Conservation (phyloP, 1,140 invertebrate genomes). For the Drosophila burlai region DNA sequence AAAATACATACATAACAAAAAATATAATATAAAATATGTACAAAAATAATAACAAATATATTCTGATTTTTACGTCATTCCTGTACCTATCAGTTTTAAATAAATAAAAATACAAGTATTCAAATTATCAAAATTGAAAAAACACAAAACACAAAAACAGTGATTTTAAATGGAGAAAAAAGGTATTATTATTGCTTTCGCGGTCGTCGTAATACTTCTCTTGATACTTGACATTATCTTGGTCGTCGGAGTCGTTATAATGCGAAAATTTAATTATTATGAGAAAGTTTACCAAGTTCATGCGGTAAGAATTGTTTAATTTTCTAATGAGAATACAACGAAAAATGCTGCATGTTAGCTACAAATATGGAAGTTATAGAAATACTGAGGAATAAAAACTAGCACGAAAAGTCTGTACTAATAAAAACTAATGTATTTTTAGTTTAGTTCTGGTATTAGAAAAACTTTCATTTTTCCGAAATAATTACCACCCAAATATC, state of each 20-base stretch:
- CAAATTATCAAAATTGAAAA: no score
- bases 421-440: no score
- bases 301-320: background rate
- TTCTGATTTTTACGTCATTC: background rate
- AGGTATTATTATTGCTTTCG: background rate
- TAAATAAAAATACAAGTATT: background rate
- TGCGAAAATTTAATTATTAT: background rate
- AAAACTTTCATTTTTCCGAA: no score
- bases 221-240: background rate
- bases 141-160: no score
- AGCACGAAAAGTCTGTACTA: no score
- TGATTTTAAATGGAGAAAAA: constrained; percentile 4
- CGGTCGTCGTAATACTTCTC: background rate
- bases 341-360: background rate
- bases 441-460: no score
- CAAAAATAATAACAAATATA: background rate
- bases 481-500: no score
- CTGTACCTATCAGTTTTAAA: background rate
- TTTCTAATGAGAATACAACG: background rate
- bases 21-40: no score
- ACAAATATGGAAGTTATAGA: background rate
- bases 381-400: no score
- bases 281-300: background rate
- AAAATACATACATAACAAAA: no score
- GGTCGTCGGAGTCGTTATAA: background rate